Evolutionary conservation across 2,888 invertebrate genomes (phyloP).

Genomic region (Auanema freiburgensis): DNA sequence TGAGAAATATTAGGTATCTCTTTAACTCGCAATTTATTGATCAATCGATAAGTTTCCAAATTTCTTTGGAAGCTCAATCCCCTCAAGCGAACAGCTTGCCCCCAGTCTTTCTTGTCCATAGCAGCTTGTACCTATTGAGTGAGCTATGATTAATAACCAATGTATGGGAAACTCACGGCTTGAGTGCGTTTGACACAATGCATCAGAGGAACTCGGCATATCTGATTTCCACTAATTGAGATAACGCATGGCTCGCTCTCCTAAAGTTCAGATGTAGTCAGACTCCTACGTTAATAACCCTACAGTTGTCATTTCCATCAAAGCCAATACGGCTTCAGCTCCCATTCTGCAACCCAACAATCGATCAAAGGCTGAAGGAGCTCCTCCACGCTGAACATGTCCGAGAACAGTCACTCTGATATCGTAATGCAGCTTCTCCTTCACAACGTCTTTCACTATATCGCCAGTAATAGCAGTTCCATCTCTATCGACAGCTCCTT

Average conservation of each 20-base stretch:
- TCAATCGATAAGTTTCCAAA: conserved; percentile 69
- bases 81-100: conserved; percentile 87
- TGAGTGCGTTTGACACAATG: conserved; percentile 83
- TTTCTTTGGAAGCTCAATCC: conserved; percentile 80
- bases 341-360: conserved; percentile 97
- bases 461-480: conserved; percentile 92
- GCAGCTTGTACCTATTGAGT: conserved; percentile 72
- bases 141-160: conserved; percentile 5
- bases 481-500: conserved; percentile 92
- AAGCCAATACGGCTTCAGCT: conserved; percentile 91
- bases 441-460: conserved; percentile 73
- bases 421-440: conserved; percentile 79
- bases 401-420: conserved; percentile 86
- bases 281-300: neutral
- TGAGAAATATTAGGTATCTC: conserved; percentile 61
- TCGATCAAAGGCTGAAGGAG: conserved; percentile 96
- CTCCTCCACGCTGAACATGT: conserved; percentile 97
- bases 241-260: conserved; percentile 63
- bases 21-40: conserved; percentile 77
- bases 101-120: conserved; percentile 92
- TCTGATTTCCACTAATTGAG: conserved; percentile 85
- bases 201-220: conserved; percentile 92
- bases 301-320: conserved; percentile 82
- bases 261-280: conserved; percentile 14
- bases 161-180: conserved; percentile 28